phyloP scores from a whole-genome alignment of 2,888 invertebrate species.

The Crocallis elinguaria region DNA sequence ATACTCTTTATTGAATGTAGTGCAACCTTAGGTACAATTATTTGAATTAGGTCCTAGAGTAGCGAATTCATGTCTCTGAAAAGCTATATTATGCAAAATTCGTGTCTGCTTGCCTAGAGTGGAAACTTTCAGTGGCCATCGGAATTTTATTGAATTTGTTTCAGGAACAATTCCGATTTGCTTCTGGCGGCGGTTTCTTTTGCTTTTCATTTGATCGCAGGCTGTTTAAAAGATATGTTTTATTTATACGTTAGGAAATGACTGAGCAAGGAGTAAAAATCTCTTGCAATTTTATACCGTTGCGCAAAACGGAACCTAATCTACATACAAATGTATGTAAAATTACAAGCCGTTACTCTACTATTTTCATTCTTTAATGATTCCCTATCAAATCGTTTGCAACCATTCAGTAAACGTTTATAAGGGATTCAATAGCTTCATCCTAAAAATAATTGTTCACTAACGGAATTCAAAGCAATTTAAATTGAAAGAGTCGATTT shows the following conservation, averaged over 20 bases:
- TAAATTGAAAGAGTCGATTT: slow-evolving; percentile 15
- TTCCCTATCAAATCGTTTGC: neutral
- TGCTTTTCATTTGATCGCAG: slow-evolving; percentile 6
- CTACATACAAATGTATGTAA: no score
- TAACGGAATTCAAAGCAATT: slow-evolving; percentile 4
- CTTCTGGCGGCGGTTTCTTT: neutral
- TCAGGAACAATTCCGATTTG: slow-evolving; percentile 12
- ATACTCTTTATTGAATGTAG: neutral
- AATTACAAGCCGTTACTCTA: no score
- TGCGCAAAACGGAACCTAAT: neutral
- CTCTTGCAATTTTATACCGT: neutral
- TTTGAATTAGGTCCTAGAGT: slow-evolving; percentile 28
- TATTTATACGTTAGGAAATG: no score
- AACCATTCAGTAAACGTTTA: neutral
- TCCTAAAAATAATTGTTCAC: slow-evolving; percentile 1
- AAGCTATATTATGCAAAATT: slow-evolving; percentile 27
- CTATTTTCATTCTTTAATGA: neutral
- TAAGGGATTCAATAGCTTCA: slow-evolving; percentile 1
- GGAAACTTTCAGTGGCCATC: slow-evolving; percentile 15
- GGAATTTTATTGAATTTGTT: slow-evolving; percentile 25
- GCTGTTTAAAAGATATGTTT: neutral
- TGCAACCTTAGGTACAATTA: slow-evolving; percentile 12
- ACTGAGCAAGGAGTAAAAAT: neutral
- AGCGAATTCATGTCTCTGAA: slow-evolving; percentile 21
- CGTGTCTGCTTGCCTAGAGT: slow-evolving; percentile 9